phyloP scores from a whole-genome alignment of 2,888 invertebrate genomes.

The Melanostoma scalare region DNA sequence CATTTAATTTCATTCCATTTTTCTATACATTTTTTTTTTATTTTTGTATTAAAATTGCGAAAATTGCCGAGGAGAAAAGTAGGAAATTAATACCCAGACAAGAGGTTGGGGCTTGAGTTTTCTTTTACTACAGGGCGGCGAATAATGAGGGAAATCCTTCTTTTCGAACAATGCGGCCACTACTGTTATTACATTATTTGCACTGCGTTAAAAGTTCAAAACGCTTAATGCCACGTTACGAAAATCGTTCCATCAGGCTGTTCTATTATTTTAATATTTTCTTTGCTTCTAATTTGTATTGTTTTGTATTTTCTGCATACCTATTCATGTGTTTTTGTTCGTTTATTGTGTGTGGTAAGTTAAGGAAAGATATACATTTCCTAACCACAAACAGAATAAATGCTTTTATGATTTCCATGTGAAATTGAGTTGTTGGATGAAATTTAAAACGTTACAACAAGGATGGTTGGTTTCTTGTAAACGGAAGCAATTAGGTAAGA shows the following conservation, averaged over 20 bases:
- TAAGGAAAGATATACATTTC: conserved; percentile 56
- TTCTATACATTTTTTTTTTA: background rate
- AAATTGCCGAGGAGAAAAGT: conserved; percentile 44
- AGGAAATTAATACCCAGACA: conserved; percentile 56
- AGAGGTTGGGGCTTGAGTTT: conserved; percentile 4
- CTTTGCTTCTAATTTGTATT: conserved; percentile 23
- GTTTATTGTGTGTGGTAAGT: conserved; percentile 39
- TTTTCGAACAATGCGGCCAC: conserved; percentile 3
- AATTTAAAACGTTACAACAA: conserved; percentile 1
- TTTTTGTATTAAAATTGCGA: conserved; percentile 30
- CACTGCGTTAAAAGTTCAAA: conserved; percentile 61
- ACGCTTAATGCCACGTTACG: conserved; percentile 59
- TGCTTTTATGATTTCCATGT: conserved; percentile 26
- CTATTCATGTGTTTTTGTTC: conserved; percentile 32
- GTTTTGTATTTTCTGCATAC: conserved; percentile 3
- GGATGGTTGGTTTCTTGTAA: background rate
- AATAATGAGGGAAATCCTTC: conserved; percentile 46
- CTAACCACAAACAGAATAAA: conserved; percentile 12
- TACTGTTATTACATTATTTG: conserved; percentile 56
- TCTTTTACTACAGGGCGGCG: background rate
- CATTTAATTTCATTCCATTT: conserved; percentile 10
- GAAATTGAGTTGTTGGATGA: conserved; percentile 9
- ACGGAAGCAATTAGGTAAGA: no score
- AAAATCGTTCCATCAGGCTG: conserved; percentile 47
- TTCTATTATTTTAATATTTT: conserved; percentile 18